Base-by-base conservation (phyloP, 1,140 invertebrate species). In the Bombus haemorrhoidalis region DNA sequence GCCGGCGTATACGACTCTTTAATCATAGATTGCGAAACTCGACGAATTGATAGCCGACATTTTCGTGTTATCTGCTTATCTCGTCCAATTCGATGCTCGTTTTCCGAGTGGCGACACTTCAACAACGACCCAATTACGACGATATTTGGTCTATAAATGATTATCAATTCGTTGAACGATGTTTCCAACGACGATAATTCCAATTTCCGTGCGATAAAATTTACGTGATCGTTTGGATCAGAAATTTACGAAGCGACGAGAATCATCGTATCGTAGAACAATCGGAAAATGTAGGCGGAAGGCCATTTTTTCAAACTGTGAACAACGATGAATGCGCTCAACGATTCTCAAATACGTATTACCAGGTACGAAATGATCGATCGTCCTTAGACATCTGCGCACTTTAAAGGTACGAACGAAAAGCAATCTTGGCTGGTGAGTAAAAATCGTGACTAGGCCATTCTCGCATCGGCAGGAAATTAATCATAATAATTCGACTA, bases 391-490 rank as follows among this genome's bases (percentile, higher is more conserved):
- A 89, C 90, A 89, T 89, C 89, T 90, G 89, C 89, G 81, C 82
- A 73, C 76, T 91, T 91, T 91, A 87, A 89, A 91, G 79, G 83
- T 86, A 90, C 81, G 75, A 78, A 81, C 87, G 85, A 81, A 89
- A 87, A 89, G 87, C 85, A 91, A 87, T 86, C 88, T 85, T 62
- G 74, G 77, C 88, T 10, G 86, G 78, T 90, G 92, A 93, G 91
- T 93, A 94, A 94, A 94, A 94, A 93, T 86, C 94, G 88, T 95
- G 94, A 95, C 94, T 93, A 89, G 92, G 92, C 90, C 90, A 92
- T 94, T 94, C 90, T 94, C 91, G 84, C 87, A 93, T 91, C 88
- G 92, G 89, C 92, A 92, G 93, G 92, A 95, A 94, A 95, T 95
- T 95, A 95, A 95, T 95, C 94, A 95, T 94, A 93, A 92, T 90